Percentiles rank a stretch among this genome's conserved stretches.
phyloP scores from a whole-genome alignment of 2,797 vertebrate species.

The Hemitrygon akajei region DNA sequence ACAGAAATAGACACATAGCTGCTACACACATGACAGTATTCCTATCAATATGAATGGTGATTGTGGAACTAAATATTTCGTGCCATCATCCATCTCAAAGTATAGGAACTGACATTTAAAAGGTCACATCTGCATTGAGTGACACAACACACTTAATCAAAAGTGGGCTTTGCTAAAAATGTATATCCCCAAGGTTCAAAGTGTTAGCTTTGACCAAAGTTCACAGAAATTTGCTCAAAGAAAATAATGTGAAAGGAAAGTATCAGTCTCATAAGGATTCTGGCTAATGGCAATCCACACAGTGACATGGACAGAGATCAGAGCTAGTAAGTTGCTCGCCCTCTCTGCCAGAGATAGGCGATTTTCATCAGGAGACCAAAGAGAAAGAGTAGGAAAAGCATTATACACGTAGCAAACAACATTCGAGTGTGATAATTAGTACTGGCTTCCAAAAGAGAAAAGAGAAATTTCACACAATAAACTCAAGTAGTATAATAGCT shows the following conservation, averaged over 20 bases:
- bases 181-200: not conserved
- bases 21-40: not conserved
- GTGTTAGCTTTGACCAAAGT: not conserved
- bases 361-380: not conserved
- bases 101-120: not conserved
- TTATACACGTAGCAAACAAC: not conserved
- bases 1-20: no score
- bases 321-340: not conserved
- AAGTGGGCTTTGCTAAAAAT: not conserved
- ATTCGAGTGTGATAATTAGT: not conserved
- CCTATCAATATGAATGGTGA: not conserved
- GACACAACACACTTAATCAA: not conserved
- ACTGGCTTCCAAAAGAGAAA: slow-evolving; percentile 12
- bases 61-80: not conserved
- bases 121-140: not conserved
- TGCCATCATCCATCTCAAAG: not conserved
- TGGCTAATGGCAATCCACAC: not conserved
- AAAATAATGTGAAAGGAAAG: not conserved
- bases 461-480: slow-evolving; percentile 34
- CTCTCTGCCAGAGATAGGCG: not conserved
- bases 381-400: not conserved
- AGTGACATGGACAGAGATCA: not conserved
- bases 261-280: not conserved
- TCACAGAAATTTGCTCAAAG: not conserved
- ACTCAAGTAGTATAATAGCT: slow-evolving; percentile 36